A percentile compares a stretch with the other conserved stretches of the same genome.
These are phyloP conservation scores for Bambusicola thoracicus DNA, from an alignment of 2,113 vertebrate species.

Conservation along the genomic window DNA sequence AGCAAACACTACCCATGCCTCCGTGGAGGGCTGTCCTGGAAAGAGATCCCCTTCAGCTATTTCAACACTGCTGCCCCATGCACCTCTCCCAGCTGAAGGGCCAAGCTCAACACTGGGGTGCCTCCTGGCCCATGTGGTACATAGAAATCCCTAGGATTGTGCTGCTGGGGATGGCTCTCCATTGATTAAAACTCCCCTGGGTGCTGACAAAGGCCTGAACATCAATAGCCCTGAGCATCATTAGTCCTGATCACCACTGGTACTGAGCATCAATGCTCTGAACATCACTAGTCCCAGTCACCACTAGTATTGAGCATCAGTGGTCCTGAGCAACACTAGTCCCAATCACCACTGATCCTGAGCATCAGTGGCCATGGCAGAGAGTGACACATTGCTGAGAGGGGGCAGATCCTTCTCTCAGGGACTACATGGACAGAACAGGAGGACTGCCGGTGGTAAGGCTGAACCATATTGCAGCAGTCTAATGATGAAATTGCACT, in stretches of 20 bases:
- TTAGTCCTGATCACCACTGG: not conserved
- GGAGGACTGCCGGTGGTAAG: not conserved
- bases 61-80: not conserved
- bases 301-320: not conserved
- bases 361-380: not conserved
- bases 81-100: not conserved
- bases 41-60: not conserved
- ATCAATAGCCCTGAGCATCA: accelerated
- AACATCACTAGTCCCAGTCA: not conserved
- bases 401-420: not conserved
- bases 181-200: not conserved
- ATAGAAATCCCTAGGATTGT: not conserved
- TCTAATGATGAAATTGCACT: not conserved
- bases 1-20: not conserved
- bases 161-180: not conserved
- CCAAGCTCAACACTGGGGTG: accelerated
- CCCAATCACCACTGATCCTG: not conserved
- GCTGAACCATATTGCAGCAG: not conserved
- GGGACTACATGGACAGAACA: not conserved
- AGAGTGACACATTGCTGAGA: not conserved
- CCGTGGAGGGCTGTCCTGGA: not conserved
- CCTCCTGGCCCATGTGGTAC: accelerated
- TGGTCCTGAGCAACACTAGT: not conserved
- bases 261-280: not conserved
- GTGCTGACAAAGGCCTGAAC: not conserved